Percentiles rank a stretch among this genome's conserved stretches.
phyloP scores from a whole-genome alignment of 2,113 vertebrate species.

The Nansenia antarctica region DNA sequence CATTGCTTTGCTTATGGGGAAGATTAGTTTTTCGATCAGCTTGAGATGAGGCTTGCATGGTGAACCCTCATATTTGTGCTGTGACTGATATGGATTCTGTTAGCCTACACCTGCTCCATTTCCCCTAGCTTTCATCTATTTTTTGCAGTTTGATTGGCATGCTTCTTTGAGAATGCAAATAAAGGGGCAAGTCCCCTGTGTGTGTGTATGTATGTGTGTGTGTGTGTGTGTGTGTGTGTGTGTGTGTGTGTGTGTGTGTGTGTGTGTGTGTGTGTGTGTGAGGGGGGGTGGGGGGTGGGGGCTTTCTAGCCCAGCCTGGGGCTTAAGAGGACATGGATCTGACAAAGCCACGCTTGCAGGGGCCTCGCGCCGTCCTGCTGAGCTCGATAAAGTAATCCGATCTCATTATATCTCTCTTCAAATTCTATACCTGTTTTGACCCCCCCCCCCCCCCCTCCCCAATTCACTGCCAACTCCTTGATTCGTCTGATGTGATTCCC shows the following conservation, averaged over 20 bases:
- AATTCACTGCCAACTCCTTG: no score
- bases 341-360: slow-evolving; percentile 27
- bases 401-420: slow-evolving; percentile 35
- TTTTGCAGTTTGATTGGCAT: background rate
- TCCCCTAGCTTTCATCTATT: slow-evolving; percentile 16
- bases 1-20: background rate
- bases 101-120: slow-evolving; percentile 1
- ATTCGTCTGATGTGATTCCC: slow-evolving; percentile 29
- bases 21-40: slow-evolving; percentile 2
- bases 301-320: slow-evolving; percentile 39
- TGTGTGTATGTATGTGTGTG: no score
- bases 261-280: no score
- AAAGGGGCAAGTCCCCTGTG: slow-evolving; percentile 4
- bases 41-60: slow-evolving; percentile 7
- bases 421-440: slow-evolving; percentile 36
- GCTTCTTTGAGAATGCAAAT: slow-evolving; percentile 38
- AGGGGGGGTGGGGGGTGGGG: no score
- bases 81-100: background rate
- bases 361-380: slow-evolving; percentile 6
- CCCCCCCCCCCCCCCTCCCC: background rate
- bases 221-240: no score
- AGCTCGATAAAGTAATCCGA: slow-evolving; percentile 38
- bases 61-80: slow-evolving; percentile 12
- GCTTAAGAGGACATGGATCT: slow-evolving; percentile 38
- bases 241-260: no score